phyloP scores from a whole-genome alignment of 2,113 vertebrate genomes.

The Phalacrocorax carbo region DNA sequence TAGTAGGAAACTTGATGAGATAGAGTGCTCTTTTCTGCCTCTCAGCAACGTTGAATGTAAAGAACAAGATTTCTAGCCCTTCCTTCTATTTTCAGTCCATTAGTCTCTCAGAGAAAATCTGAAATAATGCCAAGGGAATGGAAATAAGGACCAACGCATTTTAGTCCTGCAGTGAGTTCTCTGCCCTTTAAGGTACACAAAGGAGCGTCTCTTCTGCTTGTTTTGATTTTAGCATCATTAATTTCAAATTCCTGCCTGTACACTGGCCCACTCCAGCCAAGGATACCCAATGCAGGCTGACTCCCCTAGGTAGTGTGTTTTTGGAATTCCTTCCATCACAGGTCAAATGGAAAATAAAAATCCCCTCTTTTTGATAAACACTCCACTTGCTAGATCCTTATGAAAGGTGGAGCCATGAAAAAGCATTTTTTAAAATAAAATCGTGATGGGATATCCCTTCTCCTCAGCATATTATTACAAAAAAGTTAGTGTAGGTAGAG shows the following conservation, averaged over 20 bases:
- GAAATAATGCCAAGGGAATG: background rate
- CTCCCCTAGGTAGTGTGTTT: fast-evolving
- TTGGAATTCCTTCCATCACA: background rate
- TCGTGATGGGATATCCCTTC: background rate
- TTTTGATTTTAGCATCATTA: background rate
- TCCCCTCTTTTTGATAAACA: background rate
- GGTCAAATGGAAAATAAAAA: background rate
- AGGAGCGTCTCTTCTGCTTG: background rate
- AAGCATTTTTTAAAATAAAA: background rate
- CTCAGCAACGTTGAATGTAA: background rate
- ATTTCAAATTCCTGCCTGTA: background rate
- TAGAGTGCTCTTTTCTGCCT: background rate
- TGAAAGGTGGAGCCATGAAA: background rate
- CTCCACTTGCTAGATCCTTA: background rate
- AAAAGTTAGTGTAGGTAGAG: background rate
- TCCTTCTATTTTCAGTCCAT: background rate
- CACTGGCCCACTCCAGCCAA: background rate
- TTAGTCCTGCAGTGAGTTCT: background rate
- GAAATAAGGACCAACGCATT: background rate
- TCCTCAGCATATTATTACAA: background rate
- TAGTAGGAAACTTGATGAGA: background rate
- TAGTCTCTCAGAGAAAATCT: background rate
- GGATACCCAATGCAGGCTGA: background rate
- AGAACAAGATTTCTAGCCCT: background rate
- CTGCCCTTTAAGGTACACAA: background rate